Conservation (phyloP, 2,113 vertebrate genomes). For the Eublepharis macularius region DNA sequence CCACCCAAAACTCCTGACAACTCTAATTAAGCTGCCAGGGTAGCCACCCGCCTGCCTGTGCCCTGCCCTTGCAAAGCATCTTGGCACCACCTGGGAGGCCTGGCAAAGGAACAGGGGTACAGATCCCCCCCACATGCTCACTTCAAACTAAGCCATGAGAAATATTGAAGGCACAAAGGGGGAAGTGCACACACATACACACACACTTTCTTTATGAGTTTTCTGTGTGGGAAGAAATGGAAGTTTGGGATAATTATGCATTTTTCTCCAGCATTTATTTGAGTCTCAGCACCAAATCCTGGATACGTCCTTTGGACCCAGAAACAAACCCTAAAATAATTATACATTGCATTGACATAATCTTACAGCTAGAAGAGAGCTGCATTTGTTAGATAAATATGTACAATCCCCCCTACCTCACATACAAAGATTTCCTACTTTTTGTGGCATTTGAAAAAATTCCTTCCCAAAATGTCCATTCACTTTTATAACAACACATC, state of each 20-base stretch:
- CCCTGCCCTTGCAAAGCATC: neutral
- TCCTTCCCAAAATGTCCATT: neutral
- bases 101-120: neutral
- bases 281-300: neutral
- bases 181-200: neutral
- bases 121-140: neutral
- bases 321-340: neutral
- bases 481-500: neutral
- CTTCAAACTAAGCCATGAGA: neutral
- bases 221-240: neutral
- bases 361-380: neutral
- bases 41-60: neutral
- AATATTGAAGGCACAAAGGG: neutral
- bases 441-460: neutral
- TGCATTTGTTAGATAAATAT: neutral
- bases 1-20: neutral
- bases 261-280: neutral
- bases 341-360: neutral
- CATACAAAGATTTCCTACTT: neutral
- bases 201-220: neutral
- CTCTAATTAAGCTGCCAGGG: constrained; percentile 28
- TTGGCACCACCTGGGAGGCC: constrained; percentile 3
- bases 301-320: neutral
- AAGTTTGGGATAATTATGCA: neutral
- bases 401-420: neutral